phyloP scores from a whole-genome alignment of 2,113 vertebrate genomes.

The Aegotheles bennettii region DNA sequence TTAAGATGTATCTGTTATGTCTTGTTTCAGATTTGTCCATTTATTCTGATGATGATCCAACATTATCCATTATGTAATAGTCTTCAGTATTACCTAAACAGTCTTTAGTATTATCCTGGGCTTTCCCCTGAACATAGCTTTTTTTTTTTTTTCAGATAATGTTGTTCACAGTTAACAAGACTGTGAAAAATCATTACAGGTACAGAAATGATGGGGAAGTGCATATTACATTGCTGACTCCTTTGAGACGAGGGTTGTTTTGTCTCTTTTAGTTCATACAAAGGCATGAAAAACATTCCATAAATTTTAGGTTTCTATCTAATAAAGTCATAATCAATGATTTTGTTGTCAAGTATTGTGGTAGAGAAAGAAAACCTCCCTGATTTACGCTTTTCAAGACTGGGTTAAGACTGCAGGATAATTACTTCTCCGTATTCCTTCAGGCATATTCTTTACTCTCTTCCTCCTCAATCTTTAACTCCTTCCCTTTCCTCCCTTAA shows the following conservation, averaged over 20 bases:
- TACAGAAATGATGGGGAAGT: neutral
- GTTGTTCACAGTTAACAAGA: neutral
- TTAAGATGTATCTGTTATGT: neutral
- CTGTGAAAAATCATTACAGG: neutral
- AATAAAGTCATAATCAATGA: neutral
- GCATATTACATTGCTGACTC: neutral
- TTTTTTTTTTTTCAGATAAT: neutral
- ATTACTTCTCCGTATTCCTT: neutral
- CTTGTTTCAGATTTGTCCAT: neutral
- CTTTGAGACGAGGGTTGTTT: neutral
- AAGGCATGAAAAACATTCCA: neutral
- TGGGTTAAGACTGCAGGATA: neutral
- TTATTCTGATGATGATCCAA: neutral
- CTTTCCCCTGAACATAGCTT: neutral
- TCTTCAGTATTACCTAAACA: neutral
- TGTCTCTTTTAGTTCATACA: neutral
- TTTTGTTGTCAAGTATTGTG: neutral
- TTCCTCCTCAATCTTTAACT: neutral
- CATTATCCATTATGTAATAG: neutral
- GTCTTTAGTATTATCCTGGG: neutral
- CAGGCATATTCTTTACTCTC: neutral
- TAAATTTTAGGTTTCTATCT: neutral
- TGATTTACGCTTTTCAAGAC: neutral
- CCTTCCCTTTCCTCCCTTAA: neutral
- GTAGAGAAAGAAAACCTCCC: neutral